These are phyloP conservation scores for Leptopilina drosophilae DNA, from an alignment of 2,888 invertebrate genomes.

Conservation along the genomic window DNA sequence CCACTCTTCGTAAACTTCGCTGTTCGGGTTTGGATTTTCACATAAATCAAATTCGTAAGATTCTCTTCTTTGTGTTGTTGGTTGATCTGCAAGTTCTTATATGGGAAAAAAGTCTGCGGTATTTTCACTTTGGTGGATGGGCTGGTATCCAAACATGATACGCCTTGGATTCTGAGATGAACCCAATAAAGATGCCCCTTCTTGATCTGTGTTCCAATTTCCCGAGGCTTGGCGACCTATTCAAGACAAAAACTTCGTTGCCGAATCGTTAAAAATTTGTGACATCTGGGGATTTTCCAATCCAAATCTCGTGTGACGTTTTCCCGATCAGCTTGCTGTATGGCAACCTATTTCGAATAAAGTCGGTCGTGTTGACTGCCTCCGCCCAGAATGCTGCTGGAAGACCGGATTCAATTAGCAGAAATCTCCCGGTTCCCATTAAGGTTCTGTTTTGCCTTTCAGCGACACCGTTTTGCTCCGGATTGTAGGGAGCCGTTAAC, in stretches of 20 bases:
- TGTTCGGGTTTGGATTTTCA: not conserved
- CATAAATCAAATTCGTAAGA: not conserved
- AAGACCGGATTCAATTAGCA: slow-evolving; percentile 57
- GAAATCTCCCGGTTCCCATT: slow-evolving; percentile 60
- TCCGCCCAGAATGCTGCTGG: slow-evolving; percentile 60
- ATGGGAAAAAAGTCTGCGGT: not conserved
- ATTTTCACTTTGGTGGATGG: not conserved
- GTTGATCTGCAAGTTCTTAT: not conserved
- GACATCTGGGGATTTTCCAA: slow-evolving; percentile 51
- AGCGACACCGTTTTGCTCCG: slow-evolving; percentile 63
- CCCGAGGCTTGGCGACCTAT: slow-evolving; percentile 42
- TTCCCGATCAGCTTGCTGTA: slow-evolving; percentile 40
- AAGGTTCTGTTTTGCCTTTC: slow-evolving; percentile 55
- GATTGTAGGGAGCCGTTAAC: slow-evolving; percentile 61
- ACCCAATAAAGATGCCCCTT: slow-evolving; percentile 52
- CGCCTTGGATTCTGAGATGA: slow-evolving; percentile 51
- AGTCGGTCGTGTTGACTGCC: slow-evolving; percentile 55
- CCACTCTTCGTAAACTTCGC: slow-evolving; percentile 15
- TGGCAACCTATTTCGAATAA: slow-evolving; percentile 49
- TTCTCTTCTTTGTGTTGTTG: not conserved
- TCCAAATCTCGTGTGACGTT: slow-evolving; percentile 56
- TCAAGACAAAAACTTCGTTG: slow-evolving; percentile 45
- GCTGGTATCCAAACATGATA: slow-evolving; percentile 51
- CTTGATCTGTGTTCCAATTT: slow-evolving; percentile 49
- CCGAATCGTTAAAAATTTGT: slow-evolving; percentile 59